Base-by-base conservation (phyloP, 2,888 invertebrate genomes). In the Vannuccia rotundouncinata region DNA sequence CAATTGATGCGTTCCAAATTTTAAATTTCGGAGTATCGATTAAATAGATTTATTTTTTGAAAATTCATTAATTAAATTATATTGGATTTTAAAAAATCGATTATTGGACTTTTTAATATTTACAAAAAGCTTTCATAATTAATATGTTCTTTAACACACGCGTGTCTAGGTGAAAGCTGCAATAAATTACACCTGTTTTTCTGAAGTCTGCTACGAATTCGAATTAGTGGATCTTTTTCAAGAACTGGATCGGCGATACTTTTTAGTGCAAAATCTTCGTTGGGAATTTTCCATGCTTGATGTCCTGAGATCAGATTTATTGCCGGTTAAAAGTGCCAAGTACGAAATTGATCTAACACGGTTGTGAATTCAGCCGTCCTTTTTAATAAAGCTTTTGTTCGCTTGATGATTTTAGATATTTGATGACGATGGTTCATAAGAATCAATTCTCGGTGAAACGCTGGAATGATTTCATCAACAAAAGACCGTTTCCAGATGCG, bases 281-380 rank as follows among this genome's bases (percentile, higher is more conserved):
- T 87, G 87, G 87, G 87, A 87, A 80, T 87, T 86, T 81, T 85
- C 86, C 1, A 82, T 87, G 82, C 82, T 87, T 30, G 87, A 86
- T 82, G 81, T 83, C 22, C 82, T 84, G 28, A 82, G 83, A 22
- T 84, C 76, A 22, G 85, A 87, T 81, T 84, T 84, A 22, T 85
- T 87, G 28, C 83, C 85, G 10, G 84, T 84, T 29, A 85, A 85
- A 10, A 84, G 85, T 77, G 87, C 87, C 25, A 85, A 83, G 87
- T 87, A 82, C 2, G 66, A n/a, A 66, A n/a, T 66, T 22, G 13
- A 13, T 66, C 25, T n/a, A 13, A 66, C 13, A 22, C 13, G 2
- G 25, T 13, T 66, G 5, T 66, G 25, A 66, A 13, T 5, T n/a
- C n/a, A n/a, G n/a, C n/a, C n/a, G 10, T 75, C n/a, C 78, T 28